Percentiles rank a stretch among this genome's conserved stretches.
Evolutionary conservation across 2,888 invertebrate species (phyloP).

Genomic region (Latrodectus elegans): DNA sequence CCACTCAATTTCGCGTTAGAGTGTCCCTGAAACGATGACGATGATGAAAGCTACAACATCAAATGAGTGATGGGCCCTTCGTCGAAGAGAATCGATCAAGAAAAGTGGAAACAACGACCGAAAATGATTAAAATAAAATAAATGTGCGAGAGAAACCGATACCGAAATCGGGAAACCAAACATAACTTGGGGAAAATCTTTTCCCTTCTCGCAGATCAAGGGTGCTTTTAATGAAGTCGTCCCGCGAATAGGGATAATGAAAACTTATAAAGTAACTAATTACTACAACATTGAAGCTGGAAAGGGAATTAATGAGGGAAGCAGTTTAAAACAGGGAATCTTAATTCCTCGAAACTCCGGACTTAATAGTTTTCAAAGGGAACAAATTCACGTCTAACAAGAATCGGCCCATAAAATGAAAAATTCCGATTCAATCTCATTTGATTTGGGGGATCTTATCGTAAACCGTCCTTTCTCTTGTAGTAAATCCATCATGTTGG

Average conservation of each 20-base stretch:
- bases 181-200: conserved; percentile 48
- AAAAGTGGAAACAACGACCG: conserved; percentile 2
- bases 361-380: conserved; percentile 66
- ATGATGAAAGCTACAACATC: neutral
- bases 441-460: conserved; percentile 68
- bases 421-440: conserved; percentile 68
- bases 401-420: conserved; percentile 62
- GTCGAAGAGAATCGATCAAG: neutral
- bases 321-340: conserved; percentile 52
- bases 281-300: conserved; percentile 61
- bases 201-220: neutral
- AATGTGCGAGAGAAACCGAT: conserved; percentile 6
- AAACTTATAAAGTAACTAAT: conserved; percentile 69
- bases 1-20: too few species aligned
- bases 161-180: conserved; percentile 6
- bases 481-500: conserved; percentile 65
- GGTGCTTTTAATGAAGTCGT: conserved; percentile 55
- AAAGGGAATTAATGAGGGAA: conserved; percentile 59
- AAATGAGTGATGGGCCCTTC: neutral
- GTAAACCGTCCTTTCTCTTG: conserved; percentile 69
- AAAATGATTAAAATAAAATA: conserved; percentile 62
- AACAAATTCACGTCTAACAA: conserved; percentile 68
- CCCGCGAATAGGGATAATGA: conserved; percentile 52
- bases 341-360: conserved; percentile 41
- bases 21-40: neutral